A percentile compares a stretch with the other conserved stretches of the same genome.
Evolutionary conservation across 1,140 invertebrate genomes (phyloP).

Genomic region (Mesaphorura yosii): DNA sequence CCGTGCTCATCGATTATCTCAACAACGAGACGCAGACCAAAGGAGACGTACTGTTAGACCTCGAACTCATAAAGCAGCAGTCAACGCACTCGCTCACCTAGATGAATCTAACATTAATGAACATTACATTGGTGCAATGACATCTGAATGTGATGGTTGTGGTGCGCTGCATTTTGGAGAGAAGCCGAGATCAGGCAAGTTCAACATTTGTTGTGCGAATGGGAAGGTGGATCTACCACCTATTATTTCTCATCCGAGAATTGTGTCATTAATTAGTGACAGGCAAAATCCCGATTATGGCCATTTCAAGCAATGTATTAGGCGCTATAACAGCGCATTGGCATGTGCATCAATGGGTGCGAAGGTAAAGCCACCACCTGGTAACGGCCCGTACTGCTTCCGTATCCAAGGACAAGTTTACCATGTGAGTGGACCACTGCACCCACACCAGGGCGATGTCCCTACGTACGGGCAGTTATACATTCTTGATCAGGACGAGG

Average conservation of each 20-base stretch:
- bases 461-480: conserved; percentile 32
- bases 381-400: conserved; percentile 29
- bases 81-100: too few relatives aligned
- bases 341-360: conserved; percentile 33
- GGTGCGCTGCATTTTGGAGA: background rate
- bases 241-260: background rate
- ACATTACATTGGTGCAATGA: background rate
- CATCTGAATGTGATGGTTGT: background rate
- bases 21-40: too few relatives aligned
- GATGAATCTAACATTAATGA: background rate
- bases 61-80: too few relatives aligned
- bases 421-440: conserved; percentile 24
- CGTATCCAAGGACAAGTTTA: conserved; percentile 35
- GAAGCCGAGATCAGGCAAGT: background rate
- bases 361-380: conserved; percentile 4
- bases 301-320: conserved; percentile 32
- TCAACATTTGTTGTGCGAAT: conserved; percentile 11
- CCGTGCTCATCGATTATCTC: too few relatives aligned
- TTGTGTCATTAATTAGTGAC: conserved; percentile 3
- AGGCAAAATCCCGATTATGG: conserved; percentile 10
- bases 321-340: conserved; percentile 32
- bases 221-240: conserved; percentile 8
- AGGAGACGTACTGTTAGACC: too few relatives aligned
- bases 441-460: conserved; percentile 1
- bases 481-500: conserved; percentile 16